phyloP scores from a whole-genome alignment of 2,113 vertebrate species.

The Galemys pyrenaicus region DNA sequence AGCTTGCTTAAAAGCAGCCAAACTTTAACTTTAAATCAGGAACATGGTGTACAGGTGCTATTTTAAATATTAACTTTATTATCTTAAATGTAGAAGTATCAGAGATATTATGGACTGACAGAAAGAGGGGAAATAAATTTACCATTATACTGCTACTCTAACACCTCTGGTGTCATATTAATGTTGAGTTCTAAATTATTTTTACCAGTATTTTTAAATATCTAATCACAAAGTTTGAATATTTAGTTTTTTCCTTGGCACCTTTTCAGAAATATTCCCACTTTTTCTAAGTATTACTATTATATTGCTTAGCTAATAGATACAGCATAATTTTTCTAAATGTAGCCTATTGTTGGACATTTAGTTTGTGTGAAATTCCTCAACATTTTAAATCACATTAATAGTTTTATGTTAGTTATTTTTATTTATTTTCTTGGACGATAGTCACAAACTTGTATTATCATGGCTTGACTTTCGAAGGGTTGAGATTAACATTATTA shows the following conservation, averaged over 20 bases:
- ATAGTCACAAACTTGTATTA: slow-evolving; percentile 13
- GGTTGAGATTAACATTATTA: slow-evolving; percentile 45
- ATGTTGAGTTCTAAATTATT: background rate
- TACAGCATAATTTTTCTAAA: background rate
- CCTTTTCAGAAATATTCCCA: background rate
- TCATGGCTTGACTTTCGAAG: slow-evolving; percentile 37
- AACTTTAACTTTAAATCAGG: background rate
- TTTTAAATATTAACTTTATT: slow-evolving; percentile 23
- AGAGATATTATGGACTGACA: background rate
- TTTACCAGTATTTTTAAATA: background rate
- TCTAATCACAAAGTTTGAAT: background rate
- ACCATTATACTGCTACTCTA: background rate
- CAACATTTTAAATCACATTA: slow-evolving; percentile 43
- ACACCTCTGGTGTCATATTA: background rate
- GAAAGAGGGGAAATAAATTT: background rate
- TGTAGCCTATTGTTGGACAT: background rate
- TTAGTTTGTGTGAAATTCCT: background rate
- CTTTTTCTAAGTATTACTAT: slow-evolving; percentile 38
- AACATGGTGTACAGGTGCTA: background rate
- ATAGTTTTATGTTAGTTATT: slow-evolving; percentile 38
- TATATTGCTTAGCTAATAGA: background rate
- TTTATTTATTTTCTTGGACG: slow-evolving; percentile 54
- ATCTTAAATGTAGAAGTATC: background rate
- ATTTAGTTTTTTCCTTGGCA: background rate
- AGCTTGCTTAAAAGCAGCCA: background rate